A percentile compares a stretch with the other conserved stretches of the same genome.
Conservation (phyloP, 2,888 invertebrate species). For the Pandemis corylana region DNA sequence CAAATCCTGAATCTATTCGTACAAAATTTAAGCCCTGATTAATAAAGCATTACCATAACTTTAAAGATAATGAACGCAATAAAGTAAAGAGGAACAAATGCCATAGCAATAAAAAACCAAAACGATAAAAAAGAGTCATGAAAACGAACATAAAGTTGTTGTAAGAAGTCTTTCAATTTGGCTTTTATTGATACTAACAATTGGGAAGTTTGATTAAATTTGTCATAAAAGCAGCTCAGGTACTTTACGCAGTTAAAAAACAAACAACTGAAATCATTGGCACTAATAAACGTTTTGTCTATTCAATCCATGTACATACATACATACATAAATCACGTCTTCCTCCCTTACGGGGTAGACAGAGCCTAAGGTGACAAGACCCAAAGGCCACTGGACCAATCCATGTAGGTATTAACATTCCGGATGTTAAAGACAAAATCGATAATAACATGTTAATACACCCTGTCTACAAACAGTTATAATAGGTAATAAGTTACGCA, state of each 20-base stretch:
- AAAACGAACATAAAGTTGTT: constrained; percentile 37
- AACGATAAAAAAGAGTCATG: constrained; percentile 41
- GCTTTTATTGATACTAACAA: constrained; percentile 41
- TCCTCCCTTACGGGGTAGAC: too few relatives aligned
- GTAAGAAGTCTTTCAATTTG: constrained; percentile 41
- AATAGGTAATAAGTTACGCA: too few relatives aligned
- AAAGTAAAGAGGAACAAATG: constrained; percentile 39
- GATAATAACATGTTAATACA: too few relatives aligned
- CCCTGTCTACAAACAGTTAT: too few relatives aligned
- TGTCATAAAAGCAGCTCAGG: constrained; percentile 17
- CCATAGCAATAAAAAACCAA: constrained; percentile 38
- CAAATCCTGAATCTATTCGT: too few relatives aligned
- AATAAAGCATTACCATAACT: constrained; percentile 8
- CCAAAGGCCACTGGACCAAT: too few relatives aligned
- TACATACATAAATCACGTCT: too few relatives aligned
- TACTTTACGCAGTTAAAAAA: constrained; percentile 4
- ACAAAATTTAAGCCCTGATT: not conserved
- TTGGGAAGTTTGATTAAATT: constrained; percentile 40
- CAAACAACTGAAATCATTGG: not conserved
- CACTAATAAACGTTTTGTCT: too few relatives aligned
- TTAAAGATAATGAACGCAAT: constrained; percentile 26
- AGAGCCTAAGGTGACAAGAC: too few relatives aligned
- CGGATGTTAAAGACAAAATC: too few relatives aligned
- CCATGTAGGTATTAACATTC: too few relatives aligned
- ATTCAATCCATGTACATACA: too few relatives aligned